A percentile compares a stretch with the other conserved stretches of the same genome.
phyloP scores from a whole-genome alignment of 2,888 invertebrate genomes.

The Dioctria linearis region DNA sequence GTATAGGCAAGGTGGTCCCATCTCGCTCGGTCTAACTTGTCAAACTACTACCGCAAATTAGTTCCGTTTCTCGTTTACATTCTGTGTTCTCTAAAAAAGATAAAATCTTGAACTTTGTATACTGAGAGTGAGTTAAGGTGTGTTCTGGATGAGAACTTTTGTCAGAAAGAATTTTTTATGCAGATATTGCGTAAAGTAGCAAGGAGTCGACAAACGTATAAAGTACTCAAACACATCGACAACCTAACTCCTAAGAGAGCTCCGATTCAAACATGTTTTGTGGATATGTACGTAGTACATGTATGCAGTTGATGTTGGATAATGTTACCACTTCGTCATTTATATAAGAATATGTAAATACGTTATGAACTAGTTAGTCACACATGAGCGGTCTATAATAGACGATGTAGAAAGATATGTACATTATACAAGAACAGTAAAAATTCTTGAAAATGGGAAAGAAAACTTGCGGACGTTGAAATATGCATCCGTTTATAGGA shows the following conservation, averaged over 20 bases:
- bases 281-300: background rate
- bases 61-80: background rate
- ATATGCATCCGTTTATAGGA: background rate
- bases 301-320: background rate
- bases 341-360: slow-evolving; percentile 14
- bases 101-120: no score
- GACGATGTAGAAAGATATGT: slow-evolving; percentile 46
- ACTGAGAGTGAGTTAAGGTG: no score
- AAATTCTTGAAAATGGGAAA: slow-evolving; percentile 50
- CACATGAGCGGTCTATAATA: slow-evolving; percentile 55
- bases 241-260: background rate
- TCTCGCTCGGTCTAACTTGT: background rate
- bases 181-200: background rate
- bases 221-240: background rate
- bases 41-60: no score
- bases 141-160: no score
- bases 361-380: slow-evolving; percentile 52
- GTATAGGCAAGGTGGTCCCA: background rate
- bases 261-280: background rate
- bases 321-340: no score
- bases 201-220: background rate
- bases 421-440: slow-evolving; percentile 49
- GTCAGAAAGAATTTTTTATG: background rate
- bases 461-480: background rate
- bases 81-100: background rate